These are phyloP conservation scores for Craniophora ligustri DNA, from an alignment of 2,888 invertebrate species.

Conservation along the genomic window DNA sequence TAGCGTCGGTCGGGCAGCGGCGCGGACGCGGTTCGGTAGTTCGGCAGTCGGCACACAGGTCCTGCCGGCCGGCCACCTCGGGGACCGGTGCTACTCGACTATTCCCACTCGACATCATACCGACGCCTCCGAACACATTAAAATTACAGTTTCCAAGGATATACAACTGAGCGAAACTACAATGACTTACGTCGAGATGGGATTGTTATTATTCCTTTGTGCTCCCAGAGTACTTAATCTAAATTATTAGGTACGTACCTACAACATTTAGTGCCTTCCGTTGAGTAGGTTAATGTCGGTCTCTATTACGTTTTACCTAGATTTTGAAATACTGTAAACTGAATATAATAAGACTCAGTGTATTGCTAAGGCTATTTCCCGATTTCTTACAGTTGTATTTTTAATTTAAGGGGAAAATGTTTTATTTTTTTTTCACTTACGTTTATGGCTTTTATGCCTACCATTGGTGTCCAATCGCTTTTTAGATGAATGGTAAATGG, in stretches of 20 bases:
- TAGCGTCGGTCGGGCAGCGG: constrained; percentile 32
- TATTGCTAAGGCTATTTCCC: no score
- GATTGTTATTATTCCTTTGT: constrained; percentile 85
- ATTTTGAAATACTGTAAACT: constrained; percentile 48
- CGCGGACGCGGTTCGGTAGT: constrained; percentile 42
- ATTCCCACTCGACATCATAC: constrained; percentile 76
- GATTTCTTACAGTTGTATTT: no score
- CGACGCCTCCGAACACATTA: constrained; percentile 84
- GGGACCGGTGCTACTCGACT: constrained; percentile 67
- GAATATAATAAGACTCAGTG: background rate
- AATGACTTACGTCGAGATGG: constrained; percentile 79
- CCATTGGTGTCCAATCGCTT: no score
- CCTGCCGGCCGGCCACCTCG: constrained; percentile 59
- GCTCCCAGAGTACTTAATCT: constrained; percentile 81
- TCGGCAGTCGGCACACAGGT: constrained; percentile 34
- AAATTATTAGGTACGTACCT: constrained; percentile 74
- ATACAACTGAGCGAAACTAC: constrained; percentile 74
- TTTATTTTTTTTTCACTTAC: no score
- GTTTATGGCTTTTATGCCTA: no score
- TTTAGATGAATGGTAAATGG: no score
- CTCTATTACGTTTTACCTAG: constrained; percentile 20
- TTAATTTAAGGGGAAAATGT: no score
- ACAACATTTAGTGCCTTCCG: constrained; percentile 59
- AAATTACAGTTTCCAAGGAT: constrained; percentile 86
- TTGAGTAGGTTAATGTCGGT: constrained; percentile 62